These are phyloP conservation scores for Patella ulyssiponensis DNA, from an alignment of 2,888 invertebrate species.

Conservation along the genomic window DNA sequence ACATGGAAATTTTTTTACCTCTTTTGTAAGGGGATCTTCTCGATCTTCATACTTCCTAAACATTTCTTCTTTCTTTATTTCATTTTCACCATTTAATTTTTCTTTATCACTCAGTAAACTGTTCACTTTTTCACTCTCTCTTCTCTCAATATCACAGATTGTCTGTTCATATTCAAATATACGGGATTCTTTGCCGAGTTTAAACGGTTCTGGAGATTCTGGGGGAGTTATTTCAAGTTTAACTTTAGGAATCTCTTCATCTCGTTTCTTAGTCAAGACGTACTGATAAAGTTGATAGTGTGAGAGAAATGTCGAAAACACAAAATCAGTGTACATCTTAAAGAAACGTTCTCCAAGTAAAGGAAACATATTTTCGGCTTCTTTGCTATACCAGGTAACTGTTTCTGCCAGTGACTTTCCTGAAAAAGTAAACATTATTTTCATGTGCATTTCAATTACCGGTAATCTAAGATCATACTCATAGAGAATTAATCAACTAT, in stretches of 20 bases:
- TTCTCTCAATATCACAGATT: conserved; percentile 50
- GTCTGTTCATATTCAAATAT: conserved; percentile 63
- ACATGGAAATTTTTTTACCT: conserved; percentile 34
- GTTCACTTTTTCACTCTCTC: conserved; percentile 43
- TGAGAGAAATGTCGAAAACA: conserved; percentile 60
- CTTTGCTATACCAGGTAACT: conserved; percentile 48
- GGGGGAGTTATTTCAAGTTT: conserved; percentile 49
- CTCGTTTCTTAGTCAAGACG: conserved; percentile 54
- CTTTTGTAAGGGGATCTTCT: conserved; percentile 48
- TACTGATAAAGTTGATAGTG: conserved; percentile 65
- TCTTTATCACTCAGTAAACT: conserved; percentile 41
- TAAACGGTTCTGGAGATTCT: conserved; percentile 46
- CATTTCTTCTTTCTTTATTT: conserved; percentile 28
- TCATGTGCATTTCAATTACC: background rate
- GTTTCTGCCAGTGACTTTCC: conserved; percentile 50
- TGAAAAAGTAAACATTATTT: conserved; percentile 18
- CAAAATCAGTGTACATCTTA: conserved; percentile 58
- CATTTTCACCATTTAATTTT: conserved; percentile 34
- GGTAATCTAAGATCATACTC: background rate
- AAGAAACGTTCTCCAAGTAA: conserved; percentile 54
- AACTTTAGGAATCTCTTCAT: conserved; percentile 40
- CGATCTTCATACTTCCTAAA: conserved; percentile 33
- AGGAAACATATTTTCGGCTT: conserved; percentile 37
- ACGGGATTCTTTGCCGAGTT: conserved; percentile 46
- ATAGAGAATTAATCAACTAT: background rate